phyloP scores from a whole-genome alignment of 2,113 vertebrate genomes.

The Peromyscus polionotus region DNA sequence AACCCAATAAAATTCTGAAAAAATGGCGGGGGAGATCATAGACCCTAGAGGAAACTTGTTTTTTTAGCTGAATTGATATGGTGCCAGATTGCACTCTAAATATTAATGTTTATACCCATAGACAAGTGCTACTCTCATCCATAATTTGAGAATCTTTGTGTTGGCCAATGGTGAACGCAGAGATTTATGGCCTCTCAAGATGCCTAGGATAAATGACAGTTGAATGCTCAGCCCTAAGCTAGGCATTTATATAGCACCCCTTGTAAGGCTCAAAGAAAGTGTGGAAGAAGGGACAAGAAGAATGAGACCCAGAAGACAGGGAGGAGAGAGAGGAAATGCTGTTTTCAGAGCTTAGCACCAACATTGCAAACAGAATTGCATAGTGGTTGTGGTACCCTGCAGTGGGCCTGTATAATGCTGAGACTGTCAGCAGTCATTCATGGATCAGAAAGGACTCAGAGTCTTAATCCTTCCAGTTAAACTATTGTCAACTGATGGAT shows the following conservation, averaged over 20 bases:
- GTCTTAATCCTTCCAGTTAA: neutral
- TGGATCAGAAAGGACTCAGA: neutral
- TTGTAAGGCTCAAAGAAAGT: too few species aligned
- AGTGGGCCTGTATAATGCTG: neutral
- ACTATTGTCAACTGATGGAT: neutral
- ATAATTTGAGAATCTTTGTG: neutral
- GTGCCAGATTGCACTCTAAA: neutral
- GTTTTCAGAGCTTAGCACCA: neutral
- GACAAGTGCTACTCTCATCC: neutral
- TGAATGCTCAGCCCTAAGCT: neutral
- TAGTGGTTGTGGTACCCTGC: too few species aligned
- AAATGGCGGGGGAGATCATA: neutral
- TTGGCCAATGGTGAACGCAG: neutral
- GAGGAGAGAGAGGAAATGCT: too few species aligned
- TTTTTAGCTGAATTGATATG: neutral
- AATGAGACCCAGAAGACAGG: neutral
- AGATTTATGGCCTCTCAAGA: neutral
- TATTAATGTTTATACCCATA: neutral
- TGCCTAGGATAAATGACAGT: neutral
- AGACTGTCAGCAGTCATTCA: neutral
- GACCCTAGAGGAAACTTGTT: too few species aligned
- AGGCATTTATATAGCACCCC: neutral
- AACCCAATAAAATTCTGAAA: neutral
- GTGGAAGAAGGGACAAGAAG: neutral
- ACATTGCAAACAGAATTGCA: neutral